These are phyloP conservation scores for Chrysolina oricalcia DNA, from an alignment of 2,888 invertebrate genomes.

Conservation along the genomic window DNA sequence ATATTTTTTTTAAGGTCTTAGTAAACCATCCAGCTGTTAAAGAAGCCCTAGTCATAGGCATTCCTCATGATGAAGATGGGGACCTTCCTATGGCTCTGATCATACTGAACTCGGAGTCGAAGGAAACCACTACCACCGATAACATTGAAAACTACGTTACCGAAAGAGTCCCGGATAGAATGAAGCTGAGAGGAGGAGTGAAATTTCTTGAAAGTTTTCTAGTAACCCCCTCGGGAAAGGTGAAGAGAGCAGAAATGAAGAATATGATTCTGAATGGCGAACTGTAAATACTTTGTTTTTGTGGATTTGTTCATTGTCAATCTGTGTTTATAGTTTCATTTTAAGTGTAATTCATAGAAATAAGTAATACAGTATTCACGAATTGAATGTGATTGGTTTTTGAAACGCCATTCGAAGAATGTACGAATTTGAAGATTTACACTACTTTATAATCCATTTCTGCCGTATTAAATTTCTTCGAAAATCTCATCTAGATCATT, in stretches of 20 bases:
- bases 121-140: conserved; percentile 50
- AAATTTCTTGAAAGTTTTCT: conserved; percentile 63
- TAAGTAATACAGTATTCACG: too few relatives aligned
- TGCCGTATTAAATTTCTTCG: too few relatives aligned
- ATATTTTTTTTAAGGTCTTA: conserved; percentile 54
- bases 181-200: conserved; percentile 65
- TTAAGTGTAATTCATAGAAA: too few relatives aligned
- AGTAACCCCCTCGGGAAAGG: conserved; percentile 66
- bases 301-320: too few relatives aligned
- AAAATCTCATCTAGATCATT: too few relatives aligned
- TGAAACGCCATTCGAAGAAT: too few relatives aligned
- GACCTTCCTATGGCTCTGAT: conserved; percentile 65
- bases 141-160: conserved; percentile 63
- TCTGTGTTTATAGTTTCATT: too few relatives aligned
- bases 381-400: too few relatives aligned
- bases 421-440: too few relatives aligned
- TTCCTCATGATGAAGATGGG: conserved; percentile 65
- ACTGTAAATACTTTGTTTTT: conserved; percentile 31
- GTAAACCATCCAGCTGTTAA: conserved; percentile 64
- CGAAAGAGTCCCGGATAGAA: conserved; percentile 62
- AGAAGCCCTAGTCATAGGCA: conserved; percentile 62
- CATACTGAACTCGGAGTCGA: conserved; percentile 47
- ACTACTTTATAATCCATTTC: too few relatives aligned
- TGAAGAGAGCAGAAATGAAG: conserved; percentile 57
- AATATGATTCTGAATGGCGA: conserved; percentile 56